phyloP scores from a whole-genome alignment of 2,113 vertebrate genomes.

The Orycteropus afer region DNA sequence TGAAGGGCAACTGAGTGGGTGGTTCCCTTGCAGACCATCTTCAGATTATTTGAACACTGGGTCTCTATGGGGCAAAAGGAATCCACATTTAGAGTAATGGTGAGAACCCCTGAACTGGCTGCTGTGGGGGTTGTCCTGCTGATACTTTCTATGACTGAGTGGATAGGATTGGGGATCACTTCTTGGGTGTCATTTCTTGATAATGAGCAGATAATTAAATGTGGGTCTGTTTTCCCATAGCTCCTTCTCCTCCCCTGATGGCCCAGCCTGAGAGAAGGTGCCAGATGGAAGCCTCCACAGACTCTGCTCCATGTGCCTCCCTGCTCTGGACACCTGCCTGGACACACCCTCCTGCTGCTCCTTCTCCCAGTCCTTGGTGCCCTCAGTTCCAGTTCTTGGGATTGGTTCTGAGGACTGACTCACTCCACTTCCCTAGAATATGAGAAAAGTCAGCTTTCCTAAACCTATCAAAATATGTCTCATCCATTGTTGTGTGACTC shows the following conservation, averaged over 20 bases:
- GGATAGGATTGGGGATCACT: too few species aligned
- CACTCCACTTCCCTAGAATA: background rate
- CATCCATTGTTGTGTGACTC: background rate
- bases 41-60: background rate
- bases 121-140: background rate
- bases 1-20: background rate
- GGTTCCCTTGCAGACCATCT: background rate
- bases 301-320: background rate
- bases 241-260: background rate
- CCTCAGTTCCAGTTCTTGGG: background rate
- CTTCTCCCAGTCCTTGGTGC: background rate
- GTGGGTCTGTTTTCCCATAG: background rate
- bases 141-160: fast-evolving
- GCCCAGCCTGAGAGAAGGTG: background rate
- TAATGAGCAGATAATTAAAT: background rate
- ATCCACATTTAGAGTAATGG: background rate
- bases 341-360: too few species aligned
- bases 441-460: background rate
- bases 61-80: background rate
- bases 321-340: background rate
- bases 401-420: background rate
- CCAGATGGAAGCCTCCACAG: background rate
- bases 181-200: background rate
- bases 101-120: background rate
- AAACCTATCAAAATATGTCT: too few species aligned